Evolutionary conservation across 2,888 invertebrate genomes (phyloP).

Genomic region (Acrobasis suavella): DNA sequence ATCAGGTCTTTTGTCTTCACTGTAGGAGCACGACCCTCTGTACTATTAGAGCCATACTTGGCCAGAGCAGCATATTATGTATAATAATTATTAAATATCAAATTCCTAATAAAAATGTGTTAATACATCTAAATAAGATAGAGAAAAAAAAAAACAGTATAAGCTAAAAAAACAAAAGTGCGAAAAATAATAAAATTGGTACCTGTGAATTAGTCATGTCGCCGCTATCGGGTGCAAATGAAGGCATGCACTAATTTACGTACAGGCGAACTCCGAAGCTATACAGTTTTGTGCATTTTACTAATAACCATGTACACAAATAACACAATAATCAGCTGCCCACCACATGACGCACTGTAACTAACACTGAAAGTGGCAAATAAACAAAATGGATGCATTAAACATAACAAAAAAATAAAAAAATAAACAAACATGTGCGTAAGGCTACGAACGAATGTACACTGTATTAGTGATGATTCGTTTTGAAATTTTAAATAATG

Average conservation of each 20-base stretch:
- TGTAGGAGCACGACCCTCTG: no score
- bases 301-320: constrained; percentile 69
- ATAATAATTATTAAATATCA: no score
- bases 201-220: constrained; percentile 85
- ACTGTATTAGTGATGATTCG: constrained; percentile 51
- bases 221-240: constrained; percentile 69
- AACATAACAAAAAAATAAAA: constrained; percentile 49
- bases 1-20: no score
- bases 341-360: constrained; percentile 74
- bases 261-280: constrained; percentile 64
- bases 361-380: constrained; percentile 75
- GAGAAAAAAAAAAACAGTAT: constrained; percentile 32
- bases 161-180: constrained; percentile 45
- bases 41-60: no score
- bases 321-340: constrained; percentile 69
- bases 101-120: no score
- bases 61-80: no score
- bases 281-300: constrained; percentile 75
- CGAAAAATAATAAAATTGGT: constrained; percentile 60
- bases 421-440: constrained; percentile 46
- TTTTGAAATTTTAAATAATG: constrained; percentile 49
- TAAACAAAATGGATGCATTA: constrained; percentile 70
- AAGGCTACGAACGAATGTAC: constrained; percentile 37
- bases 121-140: constrained; percentile 24
- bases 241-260: constrained; percentile 76